Base-by-base conservation (phyloP, 92 coral and sea anemone genomes). In the Chrysogorgia sp. region DNA sequence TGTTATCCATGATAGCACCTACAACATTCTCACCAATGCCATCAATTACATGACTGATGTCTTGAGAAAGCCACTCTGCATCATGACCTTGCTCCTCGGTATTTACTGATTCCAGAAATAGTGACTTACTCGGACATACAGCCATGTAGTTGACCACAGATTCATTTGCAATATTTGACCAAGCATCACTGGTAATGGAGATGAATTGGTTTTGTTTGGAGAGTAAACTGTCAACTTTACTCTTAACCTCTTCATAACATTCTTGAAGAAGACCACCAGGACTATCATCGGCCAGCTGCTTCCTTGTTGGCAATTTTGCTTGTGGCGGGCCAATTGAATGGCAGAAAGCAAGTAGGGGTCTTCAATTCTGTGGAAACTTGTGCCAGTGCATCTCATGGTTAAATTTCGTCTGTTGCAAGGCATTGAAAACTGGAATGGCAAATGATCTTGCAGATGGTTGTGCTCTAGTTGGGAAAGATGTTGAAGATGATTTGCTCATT, bases 51-150 rank as follows among this genome's bases (percentile, higher is more conserved):
- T 23, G 59, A 23, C 59, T 23, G 22, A 52, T 52, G 59, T 52
- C 59, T 52, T 52, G 59, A 52, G 59, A 17, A 23, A 52, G 59
- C 59, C 59, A 52, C 59, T 52, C 59, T 52, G 59, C 59, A 52
- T 52, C 59, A 52, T 52, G 59, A 52, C 59, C 59, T 52, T 52
- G 59, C 26, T 52, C 59, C 59, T 52, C 59, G 26, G 59, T 52
- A 23, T 52, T 60, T 14, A 60, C 43, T 62, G 68, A 62, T 33
- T 25, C 68, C 68, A 62, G 68, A 62, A 29, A 62, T 3, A 62
- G 68, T 62, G 68, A 62, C 68, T 62, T 62, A 62, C 68, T 62
- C 30, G 68, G 68, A 62, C 68, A 62, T 19, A 62, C 68, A 62
- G 68, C 68, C 68, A 62, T 62, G 68, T 62, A 62, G 68, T 62